Evolutionary conservation across 35 echinoderm and acorn worm genomes (phyloP), one percentile per base, ranked within the genome.

Genomic region (Holothuria glaberrima): DNA sequence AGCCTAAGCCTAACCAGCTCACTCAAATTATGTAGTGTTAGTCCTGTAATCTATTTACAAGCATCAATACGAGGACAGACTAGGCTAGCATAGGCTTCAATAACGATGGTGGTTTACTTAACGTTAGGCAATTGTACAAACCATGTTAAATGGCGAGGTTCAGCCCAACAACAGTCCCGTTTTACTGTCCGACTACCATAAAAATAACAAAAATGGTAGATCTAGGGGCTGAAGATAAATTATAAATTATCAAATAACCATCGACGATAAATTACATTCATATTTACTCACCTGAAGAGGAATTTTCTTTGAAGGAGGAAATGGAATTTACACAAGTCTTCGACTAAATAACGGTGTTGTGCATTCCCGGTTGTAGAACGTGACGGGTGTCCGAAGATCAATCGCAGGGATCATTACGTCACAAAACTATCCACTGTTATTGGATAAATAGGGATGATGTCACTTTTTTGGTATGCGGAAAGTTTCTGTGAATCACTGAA

Each of bases 351-450:
- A 22, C 66, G 57, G 80, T 61, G 28, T 57, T 54, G 46, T 29
- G 56, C 80, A 84, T 60, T 84, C 80, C 80, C 56, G 80, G 56
- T 61, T 84, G 54, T 9, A 84, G n/a, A 54, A 63, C 80, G 80
- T 84, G 80, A 84, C 80, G 80, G 80, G 80, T 84, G 56, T 84
- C 80, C 80, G 21, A 84, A 84, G 57, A 84, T 84, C 80, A 84
- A 61, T 58, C 29, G 58, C 80, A 84, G 80, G 80, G 80, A 18
- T 52, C 34, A 33, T 63, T 30, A 84, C 58, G 80, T 84, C 80
- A 84, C 57, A 17, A 21, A 84, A 59, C 52, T 59, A 31, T 62
- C 30, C 52, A 17, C 54, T 84, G 31, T 84, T 84, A 84, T 84
- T 84, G 80, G 80, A n/a, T 59, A 28, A 35, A 36, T 20, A 19